Percentiles rank a stretch among this genome's conserved stretches.
Evolutionary conservation across 1,140 invertebrate species (phyloP).

Genomic region (Pseudomyrmex gracilis): DNA sequence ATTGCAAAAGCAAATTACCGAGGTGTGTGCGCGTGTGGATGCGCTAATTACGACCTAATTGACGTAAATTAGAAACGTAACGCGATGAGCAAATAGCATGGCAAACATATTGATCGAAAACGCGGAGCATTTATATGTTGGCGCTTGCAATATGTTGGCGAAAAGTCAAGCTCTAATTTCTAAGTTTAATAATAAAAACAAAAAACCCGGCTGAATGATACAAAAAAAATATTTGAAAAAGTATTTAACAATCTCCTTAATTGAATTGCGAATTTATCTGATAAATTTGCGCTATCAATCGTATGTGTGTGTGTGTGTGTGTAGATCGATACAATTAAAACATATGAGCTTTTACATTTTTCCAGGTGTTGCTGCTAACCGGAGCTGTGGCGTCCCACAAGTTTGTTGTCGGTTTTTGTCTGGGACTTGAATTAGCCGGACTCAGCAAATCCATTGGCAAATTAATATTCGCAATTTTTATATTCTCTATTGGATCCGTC

Average conservation of each 20-base stretch:
- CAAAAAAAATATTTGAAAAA: no score
- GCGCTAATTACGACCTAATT: not conserved
- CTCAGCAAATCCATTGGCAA: conserved; percentile 82
- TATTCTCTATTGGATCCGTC: conserved; percentile 89
- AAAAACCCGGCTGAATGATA: no score
- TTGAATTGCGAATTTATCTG: not conserved
- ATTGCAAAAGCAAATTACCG: conserved; percentile 87
- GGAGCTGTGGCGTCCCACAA: conserved; percentile 91
- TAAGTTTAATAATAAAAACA: no score
- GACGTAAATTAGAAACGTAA: not conserved
- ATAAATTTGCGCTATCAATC: not conserved
- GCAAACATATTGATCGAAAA: not conserved
- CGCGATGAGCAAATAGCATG: not conserved
- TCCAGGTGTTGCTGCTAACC: conserved; percentile 89
- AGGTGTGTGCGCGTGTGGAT: conserved; percentile 83
- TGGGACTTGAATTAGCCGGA: conserved; percentile 89
- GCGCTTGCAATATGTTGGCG: no score
- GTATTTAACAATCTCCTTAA: not conserved
- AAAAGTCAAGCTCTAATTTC: no score
- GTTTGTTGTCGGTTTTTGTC: conserved; percentile 91
- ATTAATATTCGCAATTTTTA: conserved; percentile 87
- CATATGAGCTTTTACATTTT: conserved; percentile 4
- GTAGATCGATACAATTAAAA: not conserved
- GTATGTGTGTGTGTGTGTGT: no score
- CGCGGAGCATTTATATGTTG: no score